Evolutionary conservation across 2,113 vertebrate genomes (phyloP).

Genomic region (Papio anubis): DNA sequence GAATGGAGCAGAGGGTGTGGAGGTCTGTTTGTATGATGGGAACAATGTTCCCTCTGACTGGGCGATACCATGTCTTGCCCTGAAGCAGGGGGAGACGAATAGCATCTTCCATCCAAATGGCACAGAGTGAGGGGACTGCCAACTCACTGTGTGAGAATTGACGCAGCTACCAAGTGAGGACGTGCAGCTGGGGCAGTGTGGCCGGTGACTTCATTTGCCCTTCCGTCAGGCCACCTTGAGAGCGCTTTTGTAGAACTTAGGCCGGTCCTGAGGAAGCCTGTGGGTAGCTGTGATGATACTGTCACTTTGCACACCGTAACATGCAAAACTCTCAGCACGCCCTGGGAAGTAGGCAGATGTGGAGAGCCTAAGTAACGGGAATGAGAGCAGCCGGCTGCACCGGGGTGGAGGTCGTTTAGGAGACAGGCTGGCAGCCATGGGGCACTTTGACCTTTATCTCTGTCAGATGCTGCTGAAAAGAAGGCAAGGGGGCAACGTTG

Average conservation of each 20-base stretch:
- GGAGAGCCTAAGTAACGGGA: not conserved
- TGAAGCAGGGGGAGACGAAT: too few relatives aligned
- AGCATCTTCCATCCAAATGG: not conserved
- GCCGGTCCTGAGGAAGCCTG: not conserved
- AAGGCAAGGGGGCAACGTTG: accelerated
- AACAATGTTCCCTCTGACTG: not conserved
- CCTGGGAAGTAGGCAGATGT: not conserved
- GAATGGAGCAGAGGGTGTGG: not conserved
- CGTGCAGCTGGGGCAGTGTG: not conserved
- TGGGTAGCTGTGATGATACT: not conserved
- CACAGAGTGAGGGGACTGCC: not conserved
- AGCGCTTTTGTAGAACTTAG: not conserved
- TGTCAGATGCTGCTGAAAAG: not conserved
- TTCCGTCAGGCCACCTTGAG: accelerated
- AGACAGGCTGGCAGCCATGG: not conserved
- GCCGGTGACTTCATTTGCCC: too few relatives aligned
- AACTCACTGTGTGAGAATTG: not conserved
- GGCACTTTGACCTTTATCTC: not conserved
- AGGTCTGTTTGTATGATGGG: not conserved
- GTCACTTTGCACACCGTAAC: accelerated
- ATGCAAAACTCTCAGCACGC: too few relatives aligned
- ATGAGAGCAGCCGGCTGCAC: not conserved
- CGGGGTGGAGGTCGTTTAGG: accelerated
- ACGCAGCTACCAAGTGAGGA: accelerated
- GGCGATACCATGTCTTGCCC: not conserved